phyloP scores from a whole-genome alignment of 2,888 invertebrate species.

The Pristionchus fissidentatus region DNA sequence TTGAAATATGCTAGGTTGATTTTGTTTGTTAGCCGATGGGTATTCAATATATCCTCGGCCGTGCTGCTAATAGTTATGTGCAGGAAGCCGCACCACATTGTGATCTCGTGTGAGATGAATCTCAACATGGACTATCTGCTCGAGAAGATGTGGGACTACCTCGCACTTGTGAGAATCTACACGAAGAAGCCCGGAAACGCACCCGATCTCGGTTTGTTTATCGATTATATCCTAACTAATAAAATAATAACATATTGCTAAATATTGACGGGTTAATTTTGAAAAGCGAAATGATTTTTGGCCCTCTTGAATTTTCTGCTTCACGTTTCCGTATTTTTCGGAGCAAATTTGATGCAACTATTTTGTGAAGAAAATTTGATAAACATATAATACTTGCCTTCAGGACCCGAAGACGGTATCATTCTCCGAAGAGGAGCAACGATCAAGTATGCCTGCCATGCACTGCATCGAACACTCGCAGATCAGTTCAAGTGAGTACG shows the following conservation, averaged over 20 bases:
- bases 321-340: background rate
- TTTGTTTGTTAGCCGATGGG: too few species aligned
- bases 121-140: constrained; percentile 94
- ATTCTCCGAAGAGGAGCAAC: constrained; percentile 91
- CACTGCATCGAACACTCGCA: constrained; percentile 93
- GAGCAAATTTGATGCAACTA: background rate
- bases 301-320: background rate
- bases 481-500: constrained; percentile 82
- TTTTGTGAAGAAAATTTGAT: background rate
- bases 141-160: constrained; percentile 90
- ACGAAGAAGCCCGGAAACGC: constrained; percentile 93
- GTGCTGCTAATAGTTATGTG: constrained; percentile 1
- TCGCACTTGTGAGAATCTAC: constrained; percentile 93
- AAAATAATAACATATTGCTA: constrained; percentile 44
- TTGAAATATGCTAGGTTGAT: too few species aligned
- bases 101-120: constrained; percentile 96
- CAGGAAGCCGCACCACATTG: constrained; percentile 70
- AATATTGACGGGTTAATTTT: background rate
- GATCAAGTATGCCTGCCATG: constrained; percentile 96
- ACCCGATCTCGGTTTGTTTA: constrained; percentile 72
- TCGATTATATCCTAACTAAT: background rate
- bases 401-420: constrained; percentile 83
- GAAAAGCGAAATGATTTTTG: background rate
- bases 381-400: background rate
- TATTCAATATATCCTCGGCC: too few species aligned